Percentiles rank a stretch among this genome's conserved stretches.
These are phyloP conservation scores for Tenodera sinensis DNA, from an alignment of 2,888 invertebrate species.

Conservation along the genomic window DNA sequence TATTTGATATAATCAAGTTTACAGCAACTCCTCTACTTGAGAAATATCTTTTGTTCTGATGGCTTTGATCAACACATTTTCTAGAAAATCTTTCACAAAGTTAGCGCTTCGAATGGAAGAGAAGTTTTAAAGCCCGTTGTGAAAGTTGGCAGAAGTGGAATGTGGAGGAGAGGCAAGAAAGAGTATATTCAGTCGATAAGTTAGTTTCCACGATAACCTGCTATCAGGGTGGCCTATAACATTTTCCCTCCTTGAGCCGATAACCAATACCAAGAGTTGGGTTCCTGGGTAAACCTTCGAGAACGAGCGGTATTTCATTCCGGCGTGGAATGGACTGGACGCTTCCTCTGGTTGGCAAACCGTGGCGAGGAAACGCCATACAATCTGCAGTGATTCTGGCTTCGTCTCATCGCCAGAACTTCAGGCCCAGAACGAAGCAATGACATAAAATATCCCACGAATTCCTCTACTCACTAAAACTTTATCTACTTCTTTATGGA, in stretches of 20 bases:
- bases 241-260: not conserved
- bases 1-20: not conserved
- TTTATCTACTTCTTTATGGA: no score
- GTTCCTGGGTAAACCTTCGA: not conserved
- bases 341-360: not conserved
- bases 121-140: not conserved
- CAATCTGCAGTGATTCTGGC: not conserved
- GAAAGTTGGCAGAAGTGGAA: not conserved
- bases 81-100: not conserved
- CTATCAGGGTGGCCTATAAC: not conserved
- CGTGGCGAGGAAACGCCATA: not conserved
- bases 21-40: not conserved
- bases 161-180: not conserved
- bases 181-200: not conserved
- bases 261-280: not conserved
- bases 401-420: no score
- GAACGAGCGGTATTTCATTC: not conserved
- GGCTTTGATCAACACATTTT: not conserved
- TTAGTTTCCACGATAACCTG: not conserved
- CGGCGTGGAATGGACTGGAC: not conserved
- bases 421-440: no score
- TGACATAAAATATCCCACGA: no score
- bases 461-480: no score
- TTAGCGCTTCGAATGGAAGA: not conserved
- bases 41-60: not conserved